Conservation (phyloP, 2,888 invertebrate species). For the Hesperia comma region DNA sequence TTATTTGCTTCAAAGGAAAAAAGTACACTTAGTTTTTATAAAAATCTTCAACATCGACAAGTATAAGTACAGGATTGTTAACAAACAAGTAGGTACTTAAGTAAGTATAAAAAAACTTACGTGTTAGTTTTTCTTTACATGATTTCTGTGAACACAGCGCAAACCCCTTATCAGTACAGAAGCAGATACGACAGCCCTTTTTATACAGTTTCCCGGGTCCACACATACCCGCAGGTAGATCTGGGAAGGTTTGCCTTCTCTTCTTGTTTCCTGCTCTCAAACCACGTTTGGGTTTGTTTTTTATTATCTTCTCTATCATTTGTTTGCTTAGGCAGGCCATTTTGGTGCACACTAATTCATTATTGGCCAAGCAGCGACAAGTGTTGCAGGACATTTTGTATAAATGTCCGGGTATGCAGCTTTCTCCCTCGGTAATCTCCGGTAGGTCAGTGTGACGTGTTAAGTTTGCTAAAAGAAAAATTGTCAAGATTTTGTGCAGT, state of each 20-base stretch:
- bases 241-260: constrained; percentile 33
- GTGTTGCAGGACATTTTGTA: constrained; percentile 68
- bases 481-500: background rate
- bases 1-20: background rate
- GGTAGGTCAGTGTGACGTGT: constrained; percentile 46
- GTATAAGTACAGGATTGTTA: too few species aligned
- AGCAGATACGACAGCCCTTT: constrained; percentile 57
- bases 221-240: constrained; percentile 49
- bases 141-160: constrained; percentile 45
- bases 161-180: constrained; percentile 50
- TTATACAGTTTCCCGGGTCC: constrained; percentile 59
- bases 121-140: constrained; percentile 41
- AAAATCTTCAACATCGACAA: too few species aligned
- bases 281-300: constrained; percentile 3
- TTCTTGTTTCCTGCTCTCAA: constrained; percentile 1
- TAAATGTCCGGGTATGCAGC: constrained; percentile 53
- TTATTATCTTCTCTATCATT: constrained; percentile 17
- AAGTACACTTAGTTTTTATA: too few species aligned
- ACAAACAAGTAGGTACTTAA: too few species aligned
- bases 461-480: constrained; percentile 32
- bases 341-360: constrained; percentile 66
- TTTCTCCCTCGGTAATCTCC: constrained; percentile 54
- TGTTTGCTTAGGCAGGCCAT: constrained; percentile 56
- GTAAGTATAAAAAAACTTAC: constrained; percentile 48
- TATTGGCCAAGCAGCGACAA: constrained; percentile 57